phyloP scores from a whole-genome alignment of 2,888 invertebrate genomes.

The Melinopterus prodromus region DNA sequence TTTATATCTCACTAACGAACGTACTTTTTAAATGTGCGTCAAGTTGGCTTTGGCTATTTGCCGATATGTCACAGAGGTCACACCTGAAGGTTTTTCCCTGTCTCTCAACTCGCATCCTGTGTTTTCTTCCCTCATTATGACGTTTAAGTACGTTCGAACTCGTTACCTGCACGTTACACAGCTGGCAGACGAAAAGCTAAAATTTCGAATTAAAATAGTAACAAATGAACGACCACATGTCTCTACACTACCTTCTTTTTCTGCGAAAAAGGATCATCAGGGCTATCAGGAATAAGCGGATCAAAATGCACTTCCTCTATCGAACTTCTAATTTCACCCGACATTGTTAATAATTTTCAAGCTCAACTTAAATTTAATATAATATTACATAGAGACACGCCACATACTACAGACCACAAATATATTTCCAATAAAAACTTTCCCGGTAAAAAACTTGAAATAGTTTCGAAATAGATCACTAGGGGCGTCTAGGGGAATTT shows the following conservation, averaged over 20 bases:
- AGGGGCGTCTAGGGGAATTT: background rate
- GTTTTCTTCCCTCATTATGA: slow-evolving; percentile 57
- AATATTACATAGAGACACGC: slow-evolving; percentile 9
- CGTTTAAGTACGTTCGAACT: slow-evolving; percentile 56
- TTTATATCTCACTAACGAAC: slow-evolving; percentile 33
- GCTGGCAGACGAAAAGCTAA: slow-evolving; percentile 53
- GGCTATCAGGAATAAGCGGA: slow-evolving; percentile 17
- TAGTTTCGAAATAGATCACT: background rate
- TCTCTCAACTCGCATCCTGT: slow-evolving; percentile 54
- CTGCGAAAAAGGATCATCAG: slow-evolving; percentile 29
- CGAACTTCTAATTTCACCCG: slow-evolving; percentile 38
- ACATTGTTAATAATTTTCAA: slow-evolving; percentile 25
- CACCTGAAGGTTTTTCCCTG: slow-evolving; percentile 57
- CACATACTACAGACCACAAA: slow-evolving; percentile 20
- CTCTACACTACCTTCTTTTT: slow-evolving; percentile 37
- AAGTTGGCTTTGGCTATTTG: slow-evolving; percentile 58
- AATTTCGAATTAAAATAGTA: slow-evolving; percentile 31
- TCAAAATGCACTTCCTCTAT: slow-evolving; percentile 40
- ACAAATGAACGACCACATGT: background rate
- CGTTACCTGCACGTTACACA: slow-evolving; percentile 58
- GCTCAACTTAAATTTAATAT: background rate
- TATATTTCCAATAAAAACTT: slow-evolving; percentile 13
- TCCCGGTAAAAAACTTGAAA: slow-evolving; percentile 16
- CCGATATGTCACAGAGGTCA: slow-evolving; percentile 56
- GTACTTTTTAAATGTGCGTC: slow-evolving; percentile 58